phyloP scores from a whole-genome alignment of 1,140 invertebrate genomes.

The Mya arenaria region DNA sequence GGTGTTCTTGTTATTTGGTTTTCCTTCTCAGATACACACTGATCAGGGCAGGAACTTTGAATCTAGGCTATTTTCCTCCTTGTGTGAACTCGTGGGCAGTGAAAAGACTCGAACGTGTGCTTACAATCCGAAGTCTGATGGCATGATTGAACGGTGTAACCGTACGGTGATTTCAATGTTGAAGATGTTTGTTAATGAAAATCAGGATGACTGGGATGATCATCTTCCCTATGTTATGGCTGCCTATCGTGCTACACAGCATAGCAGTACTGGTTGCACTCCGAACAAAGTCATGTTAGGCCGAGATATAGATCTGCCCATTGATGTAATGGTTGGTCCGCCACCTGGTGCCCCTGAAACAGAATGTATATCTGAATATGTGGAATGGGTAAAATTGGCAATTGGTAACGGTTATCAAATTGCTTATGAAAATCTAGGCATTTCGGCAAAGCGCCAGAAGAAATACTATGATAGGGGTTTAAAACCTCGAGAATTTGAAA shows the following conservation, averaged over 20 bases:
- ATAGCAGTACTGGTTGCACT: constrained; percentile 27
- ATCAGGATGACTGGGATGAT: constrained; percentile 56
- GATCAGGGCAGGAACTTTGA: constrained; percentile 62
- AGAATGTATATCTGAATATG: constrained; percentile 56
- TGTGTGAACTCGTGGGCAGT: constrained; percentile 51
- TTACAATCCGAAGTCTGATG: constrained; percentile 76
- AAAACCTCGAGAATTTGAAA: constrained; percentile 26
- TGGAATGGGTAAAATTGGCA: constrained; percentile 49
- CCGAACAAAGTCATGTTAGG: constrained; percentile 55
- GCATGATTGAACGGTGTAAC: constrained; percentile 73
- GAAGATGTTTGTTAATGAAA: constrained; percentile 26
- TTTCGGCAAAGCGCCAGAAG: constrained; percentile 21
- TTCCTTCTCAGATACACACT: constrained; percentile 54
- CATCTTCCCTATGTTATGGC: constrained; percentile 29
- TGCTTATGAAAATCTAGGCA: neutral
- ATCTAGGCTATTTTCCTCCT: constrained; percentile 32
- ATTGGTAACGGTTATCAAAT: neutral
- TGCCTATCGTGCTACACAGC: constrained; percentile 48
- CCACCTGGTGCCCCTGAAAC: neutral
- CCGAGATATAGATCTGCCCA: constrained; percentile 40
- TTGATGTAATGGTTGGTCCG: constrained; percentile 53
- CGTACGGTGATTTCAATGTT: constrained; percentile 65
- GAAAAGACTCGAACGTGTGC: constrained; percentile 67
- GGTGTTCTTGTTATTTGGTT: constrained; percentile 53
- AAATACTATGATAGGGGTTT: constrained; percentile 42